A percentile compares a stretch with the other conserved stretches of the same genome.
These are phyloP conservation scores for Lethenteron camtschaticum DNA, from an alignment of 2,113 vertebrate species.

Conservation along the genomic window DNA sequence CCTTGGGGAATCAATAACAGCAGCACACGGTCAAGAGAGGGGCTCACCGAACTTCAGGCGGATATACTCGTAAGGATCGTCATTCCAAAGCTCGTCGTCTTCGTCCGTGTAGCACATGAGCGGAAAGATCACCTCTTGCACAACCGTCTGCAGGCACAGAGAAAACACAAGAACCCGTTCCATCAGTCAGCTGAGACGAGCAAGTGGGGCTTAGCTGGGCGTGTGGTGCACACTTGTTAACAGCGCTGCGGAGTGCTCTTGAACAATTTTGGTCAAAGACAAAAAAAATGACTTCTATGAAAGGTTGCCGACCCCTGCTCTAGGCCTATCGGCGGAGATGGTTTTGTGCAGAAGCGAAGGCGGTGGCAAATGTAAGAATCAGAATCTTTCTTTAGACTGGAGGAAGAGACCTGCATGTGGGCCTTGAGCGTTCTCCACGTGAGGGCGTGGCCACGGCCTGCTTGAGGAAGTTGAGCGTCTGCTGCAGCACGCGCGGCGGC, in stretches of 20 bases:
- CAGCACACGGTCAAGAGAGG: background rate
- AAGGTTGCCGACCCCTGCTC: too few relatives aligned
- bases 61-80: constrained; percentile 85
- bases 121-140: constrained; percentile 77
- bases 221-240: too few relatives aligned
- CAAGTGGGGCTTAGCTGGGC: too few relatives aligned
- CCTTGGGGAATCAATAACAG: background rate
- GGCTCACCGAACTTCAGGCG: constrained; percentile 87
- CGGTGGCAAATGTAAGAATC: too few relatives aligned
- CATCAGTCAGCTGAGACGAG: too few relatives aligned
- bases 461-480: constrained; percentile 59
- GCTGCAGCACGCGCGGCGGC: constrained; percentile 69
- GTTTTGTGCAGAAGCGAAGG: background rate
- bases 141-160: constrained; percentile 33
- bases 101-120: constrained; percentile 97
- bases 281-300: too few relatives aligned
- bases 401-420: constrained; percentile 54
- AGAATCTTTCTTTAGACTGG: background rate
- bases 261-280: too few relatives aligned
- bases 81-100: constrained; percentile 86
- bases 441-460: constrained; percentile 60
- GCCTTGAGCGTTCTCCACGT: constrained; percentile 95
- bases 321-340: too few relatives aligned
- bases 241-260: too few relatives aligned
- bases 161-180: too few relatives aligned